A percentile compares a stretch with the other conserved stretches of the same genome.
These are phyloP conservation scores for Epinephelus malabaricus DNA, from an alignment of 2,797 vertebrate genomes.

Conservation along the genomic window DNA sequence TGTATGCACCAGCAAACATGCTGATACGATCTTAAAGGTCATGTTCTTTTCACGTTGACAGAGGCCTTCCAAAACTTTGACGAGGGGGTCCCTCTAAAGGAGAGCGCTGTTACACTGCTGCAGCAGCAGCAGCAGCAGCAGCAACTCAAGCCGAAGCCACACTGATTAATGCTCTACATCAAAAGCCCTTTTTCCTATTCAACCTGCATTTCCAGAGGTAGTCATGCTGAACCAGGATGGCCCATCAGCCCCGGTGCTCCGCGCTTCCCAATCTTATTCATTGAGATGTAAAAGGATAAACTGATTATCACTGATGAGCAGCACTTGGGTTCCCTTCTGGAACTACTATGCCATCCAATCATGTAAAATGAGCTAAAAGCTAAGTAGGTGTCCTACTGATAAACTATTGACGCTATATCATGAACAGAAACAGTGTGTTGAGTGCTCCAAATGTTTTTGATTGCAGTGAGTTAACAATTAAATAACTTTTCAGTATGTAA, in stretches of 20 bases:
- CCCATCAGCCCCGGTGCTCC: constrained; percentile 47
- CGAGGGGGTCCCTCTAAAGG: constrained; percentile 93
- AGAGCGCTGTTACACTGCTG: constrained; percentile 82
- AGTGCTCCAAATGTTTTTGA: not conserved
- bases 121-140: constrained; percentile 61
- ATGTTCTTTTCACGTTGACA: constrained; percentile 99
- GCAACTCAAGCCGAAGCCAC: constrained; percentile 62
- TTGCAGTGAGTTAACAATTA: constrained; percentile 5
- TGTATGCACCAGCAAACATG: constrained; percentile 99
- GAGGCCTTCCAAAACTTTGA: constrained; percentile 98
- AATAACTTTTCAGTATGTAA: constrained; percentile 4
- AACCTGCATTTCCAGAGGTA: constrained; percentile 67
- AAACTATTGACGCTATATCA: constrained; percentile 17
- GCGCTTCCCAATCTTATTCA: constrained; percentile 47
- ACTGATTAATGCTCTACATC: constrained; percentile 92
- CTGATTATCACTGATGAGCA: constrained; percentile 74
- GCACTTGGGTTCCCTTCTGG: constrained; percentile 45
- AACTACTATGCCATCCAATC: constrained; percentile 83
- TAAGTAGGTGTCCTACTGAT: constrained; percentile 72
- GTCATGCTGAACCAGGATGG: constrained; percentile 72
- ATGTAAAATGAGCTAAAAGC: constrained; percentile 93
- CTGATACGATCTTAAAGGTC: constrained; percentile 99
- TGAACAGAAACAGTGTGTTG: constrained; percentile 7
- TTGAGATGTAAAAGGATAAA: constrained; percentile 70
- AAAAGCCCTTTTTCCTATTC: constrained; percentile 73